These are phyloP conservation scores for Peromyscus attwateri DNA, from an alignment of 2,797 vertebrate species.

Conservation along the genomic window DNA sequence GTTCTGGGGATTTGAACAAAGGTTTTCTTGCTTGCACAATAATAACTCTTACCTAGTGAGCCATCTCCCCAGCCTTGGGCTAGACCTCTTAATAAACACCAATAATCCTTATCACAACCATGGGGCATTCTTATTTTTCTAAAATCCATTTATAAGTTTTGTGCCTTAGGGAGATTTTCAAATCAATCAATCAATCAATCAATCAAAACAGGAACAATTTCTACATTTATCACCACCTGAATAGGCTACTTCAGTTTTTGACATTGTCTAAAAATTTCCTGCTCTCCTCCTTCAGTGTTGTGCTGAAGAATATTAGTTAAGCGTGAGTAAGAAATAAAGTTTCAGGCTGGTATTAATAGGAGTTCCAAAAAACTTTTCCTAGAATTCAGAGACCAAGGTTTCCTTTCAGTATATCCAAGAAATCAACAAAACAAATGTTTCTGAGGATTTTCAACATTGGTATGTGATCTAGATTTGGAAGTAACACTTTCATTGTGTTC, in stretches of 20 bases:
- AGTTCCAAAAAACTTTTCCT: conserved; percentile 3
- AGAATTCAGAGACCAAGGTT: conserved; percentile 53
- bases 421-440: conserved; percentile 51
- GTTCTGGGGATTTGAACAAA: neutral
- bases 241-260: conserved; percentile 12
- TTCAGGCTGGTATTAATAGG: neutral
- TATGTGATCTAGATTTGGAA: conserved; percentile 24
- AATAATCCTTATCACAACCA: neutral
- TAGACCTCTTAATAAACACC: neutral
- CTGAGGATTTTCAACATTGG: conserved; percentile 8
- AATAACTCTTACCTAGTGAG: neutral
- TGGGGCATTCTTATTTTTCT: conserved; percentile 32
- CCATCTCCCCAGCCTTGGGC: neutral
- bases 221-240: neutral
- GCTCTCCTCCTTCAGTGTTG: conserved; percentile 16
- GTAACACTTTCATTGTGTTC: conserved; percentile 24
- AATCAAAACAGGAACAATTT: neutral
- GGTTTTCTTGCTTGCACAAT: neutral
- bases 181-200: neutral
- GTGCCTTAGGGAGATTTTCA: neutral
- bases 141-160: conserved; percentile 28
- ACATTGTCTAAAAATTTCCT: conserved; percentile 4
- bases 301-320: conserved; percentile 51
- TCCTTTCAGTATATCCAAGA: neutral
- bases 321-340: conserved; percentile 2